These are phyloP conservation scores for Leptinotarsa texana DNA, from an alignment of 1,140 invertebrate genomes.

Conservation along the genomic window DNA sequence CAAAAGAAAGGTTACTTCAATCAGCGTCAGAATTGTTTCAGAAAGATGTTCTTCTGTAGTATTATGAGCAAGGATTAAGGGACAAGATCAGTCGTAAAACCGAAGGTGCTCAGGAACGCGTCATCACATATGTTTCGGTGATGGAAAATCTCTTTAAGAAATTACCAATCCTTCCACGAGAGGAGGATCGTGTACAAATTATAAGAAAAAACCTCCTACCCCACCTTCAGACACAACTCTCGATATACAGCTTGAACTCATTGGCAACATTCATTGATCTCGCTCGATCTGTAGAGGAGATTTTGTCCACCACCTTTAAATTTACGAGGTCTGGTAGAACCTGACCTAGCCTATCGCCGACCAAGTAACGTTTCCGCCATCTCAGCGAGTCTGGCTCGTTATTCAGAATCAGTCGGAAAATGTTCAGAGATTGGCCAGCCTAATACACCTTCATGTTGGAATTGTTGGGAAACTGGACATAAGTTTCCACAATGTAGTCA, in stretches of 20 bases:
- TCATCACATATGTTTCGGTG: not conserved
- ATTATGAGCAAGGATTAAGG: not conserved
- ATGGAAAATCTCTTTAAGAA: not conserved
- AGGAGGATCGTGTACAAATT: no score
- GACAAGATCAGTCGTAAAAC: not conserved
- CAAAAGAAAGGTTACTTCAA: not conserved
- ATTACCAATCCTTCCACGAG: not conserved
- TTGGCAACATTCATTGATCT: not conserved
- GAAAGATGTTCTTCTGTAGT: not conserved
- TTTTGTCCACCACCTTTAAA: not conserved
- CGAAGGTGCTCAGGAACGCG: not conserved
- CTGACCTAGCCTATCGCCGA: not conserved
- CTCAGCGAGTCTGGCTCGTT: no score
- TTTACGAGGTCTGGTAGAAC: not conserved
- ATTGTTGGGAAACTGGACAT: not conserved
- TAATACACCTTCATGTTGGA: not conserved
- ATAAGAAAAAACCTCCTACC: no score
- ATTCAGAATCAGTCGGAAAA: not conserved
- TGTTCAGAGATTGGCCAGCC: not conserved
- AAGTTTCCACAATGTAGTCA: not conserved
- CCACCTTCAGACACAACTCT: no score
- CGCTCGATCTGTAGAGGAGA: not conserved
- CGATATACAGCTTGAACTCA: no score
- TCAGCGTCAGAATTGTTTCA: not conserved
- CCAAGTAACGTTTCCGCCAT: not conserved